A percentile compares a stretch with the other conserved stretches of the same genome.
Conservation (phyloP, 2,888 invertebrate genomes). For the Apodemia hepburni region DNA sequence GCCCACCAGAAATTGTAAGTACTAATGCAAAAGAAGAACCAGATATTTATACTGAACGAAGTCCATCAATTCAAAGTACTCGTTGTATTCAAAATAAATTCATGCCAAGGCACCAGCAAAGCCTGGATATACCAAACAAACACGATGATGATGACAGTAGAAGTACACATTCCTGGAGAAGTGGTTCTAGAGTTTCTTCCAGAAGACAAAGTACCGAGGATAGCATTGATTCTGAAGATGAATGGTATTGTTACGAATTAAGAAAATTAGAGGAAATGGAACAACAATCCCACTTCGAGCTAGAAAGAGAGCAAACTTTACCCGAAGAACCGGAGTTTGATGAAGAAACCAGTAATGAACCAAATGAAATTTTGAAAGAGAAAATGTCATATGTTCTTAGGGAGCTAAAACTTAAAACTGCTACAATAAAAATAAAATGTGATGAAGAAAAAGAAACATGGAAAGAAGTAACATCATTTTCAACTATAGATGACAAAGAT, state of each 20-base stretch:
- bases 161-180: conserved; percentile 93
- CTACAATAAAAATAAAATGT: conserved; percentile 60
- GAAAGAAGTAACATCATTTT: conserved; percentile 72
- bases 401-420: conserved; percentile 87
- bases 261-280: conserved; percentile 93
- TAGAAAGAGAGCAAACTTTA: conserved; percentile 81
- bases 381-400: conserved; percentile 89
- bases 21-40: conserved; percentile 71
- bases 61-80: conserved; percentile 83
- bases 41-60: conserved; percentile 78
- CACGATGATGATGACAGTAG: conserved; percentile 91
- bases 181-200: conserved; percentile 91
- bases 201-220: conserved; percentile 95
- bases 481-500: conserved; percentile 65
- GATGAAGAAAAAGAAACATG: conserved; percentile 64
- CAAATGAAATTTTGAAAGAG: conserved; percentile 86
- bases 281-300: conserved; percentile 84
- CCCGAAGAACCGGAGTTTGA: conserved; percentile 81
- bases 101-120: conserved; percentile 86
- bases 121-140: conserved; percentile 89
- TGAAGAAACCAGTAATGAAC: conserved; percentile 70
- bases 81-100: conserved; percentile 80
- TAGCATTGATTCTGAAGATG: conserved; percentile 95
- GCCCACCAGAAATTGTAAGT: conserved; percentile 62
- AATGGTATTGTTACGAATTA: conserved; percentile 95